Base-by-base conservation (phyloP, 2,888 invertebrate genomes). In the Spilarctia lutea region DNA sequence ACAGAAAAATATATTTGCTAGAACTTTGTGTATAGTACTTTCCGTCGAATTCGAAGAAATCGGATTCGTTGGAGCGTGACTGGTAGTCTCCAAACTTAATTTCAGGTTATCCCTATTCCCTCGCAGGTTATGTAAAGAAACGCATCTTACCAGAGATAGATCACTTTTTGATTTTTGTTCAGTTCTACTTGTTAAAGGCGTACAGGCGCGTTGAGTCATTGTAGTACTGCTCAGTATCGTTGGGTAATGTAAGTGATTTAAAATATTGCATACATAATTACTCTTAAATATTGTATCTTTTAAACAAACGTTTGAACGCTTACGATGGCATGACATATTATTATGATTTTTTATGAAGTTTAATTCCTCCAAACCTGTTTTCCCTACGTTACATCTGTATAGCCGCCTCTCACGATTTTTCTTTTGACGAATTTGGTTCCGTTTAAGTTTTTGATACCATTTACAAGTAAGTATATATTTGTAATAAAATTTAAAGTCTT, bases 1-100 rank as follows among this genome's bases (percentile, higher is more conserved):
- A 83, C 86, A 87, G 71, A 80, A 83, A 81, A 87, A 84, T 67
- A 88, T 76, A 75, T 83, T 85, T 79, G 80, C 77, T 72, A 86
- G 77, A 65, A 79, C 72, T 52, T 73, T 79, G 60, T 68, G 80
- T 80, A 76, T 79, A 42, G 68, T 73, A 68, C 77, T 82, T 77
- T 79, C 83, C 67, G 75, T 74, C 75, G 80, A 69, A 65, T 75
- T 73, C 45, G 73, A 68, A 74, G 80, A 71, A 68, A 69, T 72
- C 72, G 63, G 45, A 70, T 81, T 83, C 30, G 82, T 68, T 81
- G 85, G 82, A 82, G 83, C 75, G 56, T 71, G 81, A 70, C 48
- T 45, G 52, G 16, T 39, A 39, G 39, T 42, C 2, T 20, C 18
- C 42, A 33, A 27, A 35, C 16, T 13, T 45, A 35, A 20, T 42